A percentile compares a stretch with the other conserved stretches of the same genome.
These are phyloP conservation scores for Antheraea yamamai DNA, from an alignment of 2,888 invertebrate genomes.

Conservation along the genomic window DNA sequence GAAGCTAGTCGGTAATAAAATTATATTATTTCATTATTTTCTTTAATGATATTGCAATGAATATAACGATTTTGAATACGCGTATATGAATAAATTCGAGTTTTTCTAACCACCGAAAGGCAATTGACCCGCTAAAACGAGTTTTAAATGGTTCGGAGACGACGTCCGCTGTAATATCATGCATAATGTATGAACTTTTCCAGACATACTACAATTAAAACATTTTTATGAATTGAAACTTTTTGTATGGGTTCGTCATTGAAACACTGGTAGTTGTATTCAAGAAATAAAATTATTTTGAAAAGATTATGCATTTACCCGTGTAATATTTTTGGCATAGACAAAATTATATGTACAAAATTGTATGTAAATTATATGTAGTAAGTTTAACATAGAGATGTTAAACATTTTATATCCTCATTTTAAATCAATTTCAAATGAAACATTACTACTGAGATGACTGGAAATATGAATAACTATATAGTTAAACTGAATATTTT, in stretches of 20 bases:
- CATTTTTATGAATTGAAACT: neutral
- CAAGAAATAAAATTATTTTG: neutral
- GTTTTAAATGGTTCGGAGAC: neutral
- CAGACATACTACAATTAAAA: neutral
- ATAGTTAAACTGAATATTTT: too few relatives aligned
- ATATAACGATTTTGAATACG: neutral
- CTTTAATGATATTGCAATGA: too few relatives aligned
- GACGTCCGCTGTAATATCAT: neutral
- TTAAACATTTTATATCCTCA: too few relatives aligned
- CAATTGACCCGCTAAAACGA: neutral
- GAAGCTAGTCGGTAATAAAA: too few relatives aligned
- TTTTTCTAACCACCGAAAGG: slow-evolving; percentile 4
- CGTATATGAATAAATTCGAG: neutral
- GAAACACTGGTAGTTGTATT: neutral
- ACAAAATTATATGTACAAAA: too few relatives aligned
- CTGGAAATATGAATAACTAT: too few relatives aligned
- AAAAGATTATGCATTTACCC: neutral
- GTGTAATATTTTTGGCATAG: neutral
- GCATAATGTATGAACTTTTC: neutral
- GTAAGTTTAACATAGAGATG: too few relatives aligned
- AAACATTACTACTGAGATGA: too few relatives aligned
- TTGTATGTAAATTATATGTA: too few relatives aligned
- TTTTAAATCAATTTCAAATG: too few relatives aligned
- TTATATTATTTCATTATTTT: too few relatives aligned
- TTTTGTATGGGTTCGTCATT: neutral